Base-by-base conservation (phyloP, 92 coral and sea anemone genomes). In the Porites lobata region DNA sequence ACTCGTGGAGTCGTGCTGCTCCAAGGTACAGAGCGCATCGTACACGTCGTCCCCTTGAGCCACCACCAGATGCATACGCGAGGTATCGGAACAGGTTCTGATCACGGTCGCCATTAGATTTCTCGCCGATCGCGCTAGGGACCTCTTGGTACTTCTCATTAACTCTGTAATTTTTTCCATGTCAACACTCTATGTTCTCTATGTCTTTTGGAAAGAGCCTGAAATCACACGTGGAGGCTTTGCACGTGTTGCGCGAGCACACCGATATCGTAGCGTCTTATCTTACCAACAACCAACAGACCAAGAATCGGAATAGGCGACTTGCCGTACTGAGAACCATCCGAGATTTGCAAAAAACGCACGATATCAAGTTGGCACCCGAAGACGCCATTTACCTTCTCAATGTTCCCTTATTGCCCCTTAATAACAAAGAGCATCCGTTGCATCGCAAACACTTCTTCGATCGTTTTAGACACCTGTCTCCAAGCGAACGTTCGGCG, bases 21-120 rank as follows among this genome's bases (percentile, higher is more conserved):
- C 80, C 26, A 76, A 1, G 10, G 50, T 12, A 21, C 80, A 76
- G 13, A 76, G 66, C 5, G 67, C 80, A n/a, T 76, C 80, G 50
- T 22, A 76, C 19, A 56, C 52, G 67, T 24, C 67, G 15, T 76
- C 51, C 2, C 80, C 80, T 13, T 76, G 80, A 15, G 58, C 79
- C 38, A 75, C 65, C 63, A 51, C 21, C 17, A 75, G 13, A 18
- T 75, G 64, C 14, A 21, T 75, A 6, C 79, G 63, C 9, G 79
- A 56, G 0, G 79, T 75, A 47, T 54, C 65, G 2, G 79, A 75
- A 0, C 57, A 10, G 12, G 8, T 6, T 15, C 67, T 24, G 9
- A 76, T 8, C n/a, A 47, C 4, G 9, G 66, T 11, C n/a, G 67
- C 51, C 8, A 26, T 52, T 10, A 57, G 9, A 9, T 3, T 56